Base-by-base conservation (phyloP, 2,888 invertebrate genomes). In the Lithophane ornitopus region DNA sequence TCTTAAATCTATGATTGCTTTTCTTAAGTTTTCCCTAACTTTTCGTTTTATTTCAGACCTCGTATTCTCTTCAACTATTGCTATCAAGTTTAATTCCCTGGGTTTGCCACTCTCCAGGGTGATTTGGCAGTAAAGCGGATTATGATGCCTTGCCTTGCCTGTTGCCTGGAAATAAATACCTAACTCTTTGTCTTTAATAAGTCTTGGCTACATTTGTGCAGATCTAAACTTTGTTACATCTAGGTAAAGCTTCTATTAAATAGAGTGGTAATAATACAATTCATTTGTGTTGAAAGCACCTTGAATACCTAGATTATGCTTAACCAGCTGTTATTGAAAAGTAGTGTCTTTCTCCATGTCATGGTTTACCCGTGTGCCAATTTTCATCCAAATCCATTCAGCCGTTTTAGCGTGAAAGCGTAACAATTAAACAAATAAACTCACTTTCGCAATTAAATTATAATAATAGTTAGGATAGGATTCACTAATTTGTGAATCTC, bases 31-130 rank as follows among this genome's bases (percentile, higher is more conserved):
- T 46, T 22, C 12, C 56, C n/a, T 46, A 62, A 56, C 22, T 70
- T 70, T 68, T 46, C 39, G 54, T 62, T 70, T 72, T 54, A 69
- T 69, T 54, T 52, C 22, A 59, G 28, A 44, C 9, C 11, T 67
- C 62, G 67, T 63, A 49, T 82, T 78, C 66, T 54, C 39, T 63
- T 62, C 41, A 70, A 70, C 26, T 74, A 67, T 71, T 70, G 49
- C 28, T 82, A 78, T 77, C 49, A 71, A 54, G 54, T 68, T 70
- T 63, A 59, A 73, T 78, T 85, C 58, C 34, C 58, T 19, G 69
- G 22, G 46, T 39, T 66, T 49, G 19, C 6, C n/a, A 52, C 59
- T 85, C 62, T 70, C 49, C 22, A 26, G 22, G n/a, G 56, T 44
- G 72, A 82, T 78, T 74, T 61, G 70, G 26, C 39, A 68, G 49